phyloP scores from a whole-genome alignment of 2,113 vertebrate genomes.

The Hemicordylus capensis region DNA sequence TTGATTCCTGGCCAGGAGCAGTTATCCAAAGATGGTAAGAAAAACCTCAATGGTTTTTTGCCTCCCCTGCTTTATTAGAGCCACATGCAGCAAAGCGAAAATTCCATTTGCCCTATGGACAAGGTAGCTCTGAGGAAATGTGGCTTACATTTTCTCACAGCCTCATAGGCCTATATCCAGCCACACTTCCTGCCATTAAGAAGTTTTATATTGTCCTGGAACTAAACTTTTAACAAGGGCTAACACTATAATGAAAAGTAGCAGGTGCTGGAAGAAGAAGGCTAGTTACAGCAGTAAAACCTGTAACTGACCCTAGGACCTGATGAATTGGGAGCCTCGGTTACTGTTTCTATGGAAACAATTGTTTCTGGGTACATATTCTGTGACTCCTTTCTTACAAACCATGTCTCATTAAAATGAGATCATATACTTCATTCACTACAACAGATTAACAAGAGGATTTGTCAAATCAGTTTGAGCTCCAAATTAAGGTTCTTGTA shows the following conservation, averaged over 20 bases:
- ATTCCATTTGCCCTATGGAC: not conserved
- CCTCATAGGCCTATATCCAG: not conserved
- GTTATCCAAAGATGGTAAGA: not conserved
- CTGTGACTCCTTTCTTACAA: not conserved
- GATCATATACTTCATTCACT: conserved; percentile 1
- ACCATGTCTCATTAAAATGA: not conserved
- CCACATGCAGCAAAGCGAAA: too few species aligned
- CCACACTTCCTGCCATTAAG: conserved; percentile 17
- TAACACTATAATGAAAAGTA: not conserved
- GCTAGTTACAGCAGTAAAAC: conserved; percentile 6
- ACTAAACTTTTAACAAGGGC: conserved; percentile 12
- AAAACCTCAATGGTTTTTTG: too few species aligned
- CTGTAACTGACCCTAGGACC: not conserved
- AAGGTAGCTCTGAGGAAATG: not conserved
- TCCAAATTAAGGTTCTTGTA: not conserved
- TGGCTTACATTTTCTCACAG: not conserved
- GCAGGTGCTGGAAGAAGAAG: not conserved
- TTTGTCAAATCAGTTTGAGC: not conserved
- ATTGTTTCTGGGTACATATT: conserved; percentile 23
- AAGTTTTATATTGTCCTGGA: not conserved
- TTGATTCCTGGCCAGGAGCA: not conserved
- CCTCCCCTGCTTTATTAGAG: too few species aligned
- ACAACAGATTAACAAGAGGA: not conserved
- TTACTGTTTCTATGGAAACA: conserved; percentile 9
- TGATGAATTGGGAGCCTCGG: not conserved